Evolutionary conservation across 2,113 vertebrate genomes (phyloP), one percentile per base, ranked within the genome.

Genomic region (Dolichotis patagonum): DNA sequence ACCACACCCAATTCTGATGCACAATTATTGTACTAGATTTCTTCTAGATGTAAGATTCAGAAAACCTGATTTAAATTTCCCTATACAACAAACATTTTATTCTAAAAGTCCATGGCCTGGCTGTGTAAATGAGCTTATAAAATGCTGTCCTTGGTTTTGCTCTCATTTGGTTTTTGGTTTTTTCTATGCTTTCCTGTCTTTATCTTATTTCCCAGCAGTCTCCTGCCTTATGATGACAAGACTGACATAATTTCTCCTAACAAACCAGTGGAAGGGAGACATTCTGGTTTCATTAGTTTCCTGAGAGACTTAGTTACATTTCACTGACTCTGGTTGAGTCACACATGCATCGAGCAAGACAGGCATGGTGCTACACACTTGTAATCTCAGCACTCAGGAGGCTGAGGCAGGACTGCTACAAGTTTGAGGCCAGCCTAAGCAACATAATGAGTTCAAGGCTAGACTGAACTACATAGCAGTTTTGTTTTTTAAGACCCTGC

Each of bases 41-140:
- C 12, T 91, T 91, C 46, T 91, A 87, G 62, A 91, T 73, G 46
- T 38, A 90, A 77, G 22, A 13, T 60, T 85, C 88, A 81, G 63
- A 60, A 88, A 89, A 60, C 32, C 54, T 38, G 85, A 67, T 17
- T 81, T 62, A 96, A 88, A 52, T 28, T 38, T 52, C 35, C 35
- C 58, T 75, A n/a, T 20, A 67, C 9, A 91, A 35, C 43, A 91
- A 83, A 30, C 14, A 32, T 63, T 62, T 62, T 67, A 95, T 46
- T 84, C 62, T 62, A 24, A 52, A 63, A 96, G 41, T 85, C 35
- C 60, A 81, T 54, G 43, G 7, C 22, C 62, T 86, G 73, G 28
- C 35, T 85, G 49, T 35, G 35, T 65, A 46, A 10, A 89, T 35
- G 32, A 78, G 54, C 16, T 81, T 41, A 65, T 13, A 58, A 28